Evolutionary conservation across 2,888 invertebrate species (phyloP).

Genomic region (Trichacis sp.): DNA sequence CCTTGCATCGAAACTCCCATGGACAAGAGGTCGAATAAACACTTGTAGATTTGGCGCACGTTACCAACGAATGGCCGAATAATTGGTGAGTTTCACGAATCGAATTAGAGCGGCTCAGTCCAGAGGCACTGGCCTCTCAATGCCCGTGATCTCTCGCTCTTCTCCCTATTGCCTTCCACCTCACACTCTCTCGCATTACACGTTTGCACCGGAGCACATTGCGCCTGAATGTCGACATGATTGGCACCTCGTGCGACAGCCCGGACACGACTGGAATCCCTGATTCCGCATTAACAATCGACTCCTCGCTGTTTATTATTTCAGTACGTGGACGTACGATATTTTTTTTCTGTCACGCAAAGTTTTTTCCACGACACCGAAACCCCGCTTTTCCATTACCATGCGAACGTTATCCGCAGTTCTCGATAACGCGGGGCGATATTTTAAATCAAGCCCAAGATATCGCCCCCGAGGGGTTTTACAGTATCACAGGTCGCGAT

Average conservation of each 20-base stretch:
- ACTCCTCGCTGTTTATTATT: slow-evolving; percentile 54
- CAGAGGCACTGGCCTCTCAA: slow-evolving; percentile 28
- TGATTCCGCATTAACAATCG: slow-evolving; percentile 53
- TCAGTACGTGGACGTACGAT: slow-evolving; percentile 38
- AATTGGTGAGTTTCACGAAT: slow-evolving; percentile 65
- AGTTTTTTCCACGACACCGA: too few relatives aligned
- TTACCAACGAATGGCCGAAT: slow-evolving; percentile 66
- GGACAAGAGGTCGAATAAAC: slow-evolving; percentile 53
- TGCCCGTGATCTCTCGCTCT: slow-evolving; percentile 42
- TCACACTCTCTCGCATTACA: slow-evolving; percentile 43
- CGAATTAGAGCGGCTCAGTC: slow-evolving; percentile 44
- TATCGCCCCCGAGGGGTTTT: too few relatives aligned
- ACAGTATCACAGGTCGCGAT: too few relatives aligned
- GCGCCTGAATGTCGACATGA: slow-evolving; percentile 65
- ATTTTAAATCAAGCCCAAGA: too few relatives aligned
- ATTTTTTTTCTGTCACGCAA: too few relatives aligned
- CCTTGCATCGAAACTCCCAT: slow-evolving; percentile 22
- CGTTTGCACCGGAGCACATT: slow-evolving; percentile 30
- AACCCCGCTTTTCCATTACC: too few relatives aligned
- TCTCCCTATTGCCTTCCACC: slow-evolving; percentile 33
- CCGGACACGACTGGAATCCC: slow-evolving; percentile 61
- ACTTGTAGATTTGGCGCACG: slow-evolving; percentile 68
- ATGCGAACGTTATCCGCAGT: too few relatives aligned
- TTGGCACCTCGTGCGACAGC: slow-evolving; percentile 61
- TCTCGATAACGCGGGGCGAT: too few relatives aligned